Percentiles rank a stretch among this genome's conserved stretches.
phyloP scores from a whole-genome alignment of 1,140 invertebrate genomes.

The Leptinotarsa texana region DNA sequence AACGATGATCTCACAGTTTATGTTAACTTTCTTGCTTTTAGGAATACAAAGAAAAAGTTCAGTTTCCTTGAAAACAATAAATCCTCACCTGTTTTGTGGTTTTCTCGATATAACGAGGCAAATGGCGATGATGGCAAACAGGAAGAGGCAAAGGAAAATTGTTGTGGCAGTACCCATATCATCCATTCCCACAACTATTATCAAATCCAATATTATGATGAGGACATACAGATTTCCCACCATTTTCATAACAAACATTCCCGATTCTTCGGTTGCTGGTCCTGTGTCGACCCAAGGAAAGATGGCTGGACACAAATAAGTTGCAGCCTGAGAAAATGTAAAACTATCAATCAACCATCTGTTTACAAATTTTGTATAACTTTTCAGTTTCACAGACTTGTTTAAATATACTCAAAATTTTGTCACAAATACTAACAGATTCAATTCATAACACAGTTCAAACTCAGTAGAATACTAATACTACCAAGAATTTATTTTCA shows the following conservation, averaged over 20 bases:
- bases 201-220: conserved; percentile 81
- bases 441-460: too few relatives aligned
- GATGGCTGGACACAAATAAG: conserved; percentile 81
- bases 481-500: too few relatives aligned
- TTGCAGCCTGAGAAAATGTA: conserved; percentile 62
- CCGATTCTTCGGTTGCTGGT: conserved; percentile 81
- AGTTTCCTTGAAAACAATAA: too few relatives aligned
- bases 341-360: neutral
- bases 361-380: too few relatives aligned
- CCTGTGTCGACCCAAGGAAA: conserved; percentile 87
- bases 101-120: conserved; percentile 84
- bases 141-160: conserved; percentile 71
- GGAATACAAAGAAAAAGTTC: too few relatives aligned
- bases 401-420: too few relatives aligned
- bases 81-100: conserved; percentile 81
- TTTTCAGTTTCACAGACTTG: too few relatives aligned
- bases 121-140: conserved; percentile 76
- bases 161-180: conserved; percentile 70
- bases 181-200: conserved; percentile 78
- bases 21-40: too few relatives aligned
- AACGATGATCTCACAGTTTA: too few relatives aligned
- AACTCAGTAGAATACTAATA: too few relatives aligned
- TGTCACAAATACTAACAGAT: too few relatives aligned
- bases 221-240: conserved; percentile 81
- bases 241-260: conserved; percentile 85